phyloP scores from a whole-genome alignment of 2,797 vertebrate genomes.

The Eulemur mongoz region DNA sequence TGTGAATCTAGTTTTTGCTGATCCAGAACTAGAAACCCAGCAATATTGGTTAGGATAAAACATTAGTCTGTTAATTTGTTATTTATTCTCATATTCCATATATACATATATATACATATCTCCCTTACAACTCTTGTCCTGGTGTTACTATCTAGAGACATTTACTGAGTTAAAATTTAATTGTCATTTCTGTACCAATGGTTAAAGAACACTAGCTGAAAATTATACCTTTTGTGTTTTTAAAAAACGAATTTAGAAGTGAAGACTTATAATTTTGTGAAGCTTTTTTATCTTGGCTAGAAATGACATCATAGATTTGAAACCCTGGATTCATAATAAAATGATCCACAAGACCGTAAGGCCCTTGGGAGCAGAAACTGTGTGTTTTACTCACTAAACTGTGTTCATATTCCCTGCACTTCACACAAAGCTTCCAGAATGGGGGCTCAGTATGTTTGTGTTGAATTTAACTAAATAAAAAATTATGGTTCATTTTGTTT shows the following conservation, averaged over 20 bases:
- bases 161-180: neutral
- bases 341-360: neutral
- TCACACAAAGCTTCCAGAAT: slow-evolving; percentile 1
- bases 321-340: neutral
- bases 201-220: neutral
- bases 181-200: neutral
- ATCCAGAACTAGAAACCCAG: slow-evolving; percentile 41
- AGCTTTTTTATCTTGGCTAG: neutral
- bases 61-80: neutral
- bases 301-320: neutral
- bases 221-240: neutral
- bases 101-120: neutral
- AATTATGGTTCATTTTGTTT: neutral
- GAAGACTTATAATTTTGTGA: neutral
- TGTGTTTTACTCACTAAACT: neutral
- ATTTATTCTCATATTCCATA: neutral
- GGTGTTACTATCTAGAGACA: neutral
- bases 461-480: neutral
- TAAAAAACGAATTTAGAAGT: neutral
- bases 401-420: neutral
- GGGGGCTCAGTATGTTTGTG: neutral
- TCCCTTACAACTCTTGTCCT: neutral
- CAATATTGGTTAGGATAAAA: slow-evolving; percentile 59
- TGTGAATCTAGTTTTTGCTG: slow-evolving; percentile 64
- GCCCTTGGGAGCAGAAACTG: neutral